phyloP scores from a whole-genome alignment of 2,113 vertebrate species.

The Hucho hucho region DNA sequence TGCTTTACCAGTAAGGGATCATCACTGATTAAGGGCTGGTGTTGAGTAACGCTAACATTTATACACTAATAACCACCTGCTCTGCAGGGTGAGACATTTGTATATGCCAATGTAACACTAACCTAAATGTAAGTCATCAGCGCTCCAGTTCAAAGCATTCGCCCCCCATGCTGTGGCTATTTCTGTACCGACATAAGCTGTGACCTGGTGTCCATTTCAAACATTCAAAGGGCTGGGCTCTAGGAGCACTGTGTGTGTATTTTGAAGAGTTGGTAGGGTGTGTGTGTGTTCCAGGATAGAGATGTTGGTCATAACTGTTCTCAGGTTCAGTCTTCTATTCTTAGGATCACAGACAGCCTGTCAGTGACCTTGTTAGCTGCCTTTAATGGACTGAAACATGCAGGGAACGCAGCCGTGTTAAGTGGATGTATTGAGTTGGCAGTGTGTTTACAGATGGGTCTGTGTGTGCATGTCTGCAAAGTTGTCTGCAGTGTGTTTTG shows the following conservation, averaged over 20 bases:
- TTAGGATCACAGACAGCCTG: constrained; percentile 9
- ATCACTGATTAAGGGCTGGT: neutral
- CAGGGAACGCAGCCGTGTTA: neutral
- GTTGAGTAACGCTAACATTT: constrained; percentile 4
- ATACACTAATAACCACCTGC: neutral
- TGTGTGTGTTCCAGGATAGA: neutral
- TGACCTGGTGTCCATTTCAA: neutral
- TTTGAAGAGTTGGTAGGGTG: too few relatives aligned
- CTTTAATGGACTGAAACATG: constrained; percentile 4
- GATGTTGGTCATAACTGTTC: neutral
- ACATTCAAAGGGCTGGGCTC: neutral
- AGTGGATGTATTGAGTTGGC: neutral
- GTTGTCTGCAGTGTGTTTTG: too few relatives aligned
- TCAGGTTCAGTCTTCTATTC: neutral
- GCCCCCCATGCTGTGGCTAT: neutral
- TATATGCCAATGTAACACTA: neutral
- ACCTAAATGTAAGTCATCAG: neutral
- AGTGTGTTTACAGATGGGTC: too few relatives aligned
- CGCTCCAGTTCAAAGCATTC: neutral
- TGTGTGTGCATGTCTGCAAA: neutral
- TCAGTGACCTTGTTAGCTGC: constrained; percentile 4
- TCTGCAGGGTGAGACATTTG: neutral
- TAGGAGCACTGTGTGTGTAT: too few relatives aligned
- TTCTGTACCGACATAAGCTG: neutral
- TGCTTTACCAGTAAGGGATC: neutral